Conservation (phyloP, 2,797 vertebrate genomes). For the Phataginus tetradactyla region DNA sequence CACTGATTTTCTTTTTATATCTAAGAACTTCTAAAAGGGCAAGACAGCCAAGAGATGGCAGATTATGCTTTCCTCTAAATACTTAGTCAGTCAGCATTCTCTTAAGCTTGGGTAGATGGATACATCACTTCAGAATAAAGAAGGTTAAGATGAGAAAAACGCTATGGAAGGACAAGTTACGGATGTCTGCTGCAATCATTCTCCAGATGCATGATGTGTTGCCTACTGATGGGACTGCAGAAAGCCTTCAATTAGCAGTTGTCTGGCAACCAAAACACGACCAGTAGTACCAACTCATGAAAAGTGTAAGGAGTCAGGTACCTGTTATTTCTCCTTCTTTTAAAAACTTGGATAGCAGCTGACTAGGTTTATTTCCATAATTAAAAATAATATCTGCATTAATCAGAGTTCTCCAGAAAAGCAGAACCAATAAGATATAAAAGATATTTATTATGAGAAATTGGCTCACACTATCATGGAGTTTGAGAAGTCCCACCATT, state of each 20-base stretch:
- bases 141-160: conserved; percentile 22
- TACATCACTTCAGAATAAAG: neutral
- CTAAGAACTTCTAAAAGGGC: neutral
- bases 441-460: neutral
- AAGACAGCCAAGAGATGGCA: neutral
- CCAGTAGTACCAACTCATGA: neutral
- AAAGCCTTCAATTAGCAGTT: conserved; percentile 4
- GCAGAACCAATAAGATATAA: neutral
- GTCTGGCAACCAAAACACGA: neutral
- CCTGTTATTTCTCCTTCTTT: conserved; percentile 2
- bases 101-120: neutral
- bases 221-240: neutral
- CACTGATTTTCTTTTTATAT: neutral
- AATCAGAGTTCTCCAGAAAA: neutral
- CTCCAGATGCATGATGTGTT: neutral
- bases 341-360: neutral
- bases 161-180: neutral
- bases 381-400: neutral
- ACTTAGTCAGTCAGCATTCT: neutral
- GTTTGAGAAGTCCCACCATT: neutral
- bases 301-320: neutral
- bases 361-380: neutral
- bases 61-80: neutral
- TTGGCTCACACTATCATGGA: neutral
- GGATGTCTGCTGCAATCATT: neutral